phyloP scores from a whole-genome alignment of 2,113 vertebrate species.

The Hydrochoerus hydrochaeris region DNA sequence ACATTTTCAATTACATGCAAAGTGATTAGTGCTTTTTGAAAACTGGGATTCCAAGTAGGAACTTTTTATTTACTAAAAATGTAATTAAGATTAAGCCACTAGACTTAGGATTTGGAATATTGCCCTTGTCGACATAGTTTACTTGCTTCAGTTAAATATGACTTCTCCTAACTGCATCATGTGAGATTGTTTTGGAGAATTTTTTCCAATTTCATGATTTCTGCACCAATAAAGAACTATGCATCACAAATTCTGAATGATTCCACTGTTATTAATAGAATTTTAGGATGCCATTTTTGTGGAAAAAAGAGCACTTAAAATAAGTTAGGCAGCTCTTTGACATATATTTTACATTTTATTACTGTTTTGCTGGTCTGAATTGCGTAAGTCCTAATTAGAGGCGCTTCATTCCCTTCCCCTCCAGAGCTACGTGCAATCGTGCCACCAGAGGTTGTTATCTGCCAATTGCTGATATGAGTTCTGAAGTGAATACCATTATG shows the following conservation, averaged over 20 bases:
- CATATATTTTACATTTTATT: neutral
- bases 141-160: neutral
- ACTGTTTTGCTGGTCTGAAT: neutral
- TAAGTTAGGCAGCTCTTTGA: neutral
- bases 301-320: neutral
- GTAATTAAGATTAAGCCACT: neutral
- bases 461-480: neutral
- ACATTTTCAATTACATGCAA: constrained; percentile 37
- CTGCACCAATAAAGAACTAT: neutral
- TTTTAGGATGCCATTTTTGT: neutral
- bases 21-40: constrained; percentile 9
- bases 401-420: neutral
- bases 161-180: neutral
- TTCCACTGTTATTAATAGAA: neutral
- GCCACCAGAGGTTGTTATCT: neutral
- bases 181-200: neutral
- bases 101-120: neutral
- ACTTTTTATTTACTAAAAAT: neutral
- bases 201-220: neutral
- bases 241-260: neutral
- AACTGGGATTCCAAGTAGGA: neutral
- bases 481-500: neutral
- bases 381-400: neutral
- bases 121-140: neutral
- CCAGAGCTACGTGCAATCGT: neutral